These are phyloP conservation scores for Podarcis lilfordi DNA, from an alignment of 2,797 vertebrate genomes.

Conservation along the genomic window DNA sequence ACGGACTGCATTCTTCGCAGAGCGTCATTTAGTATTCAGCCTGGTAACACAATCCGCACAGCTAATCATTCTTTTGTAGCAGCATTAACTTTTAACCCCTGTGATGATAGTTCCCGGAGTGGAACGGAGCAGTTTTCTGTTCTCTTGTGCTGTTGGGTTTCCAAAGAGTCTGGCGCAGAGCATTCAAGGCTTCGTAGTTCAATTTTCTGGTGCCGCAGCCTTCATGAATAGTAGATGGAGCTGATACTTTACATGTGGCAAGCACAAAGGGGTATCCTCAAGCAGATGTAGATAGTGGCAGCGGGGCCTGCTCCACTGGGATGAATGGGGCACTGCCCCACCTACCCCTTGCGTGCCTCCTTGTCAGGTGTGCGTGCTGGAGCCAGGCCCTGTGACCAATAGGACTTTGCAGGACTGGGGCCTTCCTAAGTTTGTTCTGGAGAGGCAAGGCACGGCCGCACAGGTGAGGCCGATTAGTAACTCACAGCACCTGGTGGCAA, in stretches of 20 bases:
- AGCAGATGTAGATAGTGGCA: neutral
- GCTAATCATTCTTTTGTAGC: slow-evolving; percentile 12
- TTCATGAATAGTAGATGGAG: slow-evolving; percentile 3
- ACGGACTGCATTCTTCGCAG: neutral
- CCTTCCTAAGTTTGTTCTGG: too few species aligned
- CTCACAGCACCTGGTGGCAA: too few species aligned
- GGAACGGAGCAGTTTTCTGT: neutral
- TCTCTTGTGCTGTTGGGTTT: slow-evolving; percentile 6
- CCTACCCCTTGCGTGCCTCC: too few species aligned
- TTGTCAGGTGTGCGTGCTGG: too few species aligned
- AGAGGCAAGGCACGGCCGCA: too few species aligned
- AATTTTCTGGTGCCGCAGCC: neutral
- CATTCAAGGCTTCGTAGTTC: neutral
- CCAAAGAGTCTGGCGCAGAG: neutral
- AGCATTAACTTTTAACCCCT: slow-evolving; percentile 35
- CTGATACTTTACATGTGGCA: neutral
- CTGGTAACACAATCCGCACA: neutral
- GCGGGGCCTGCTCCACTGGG: too few species aligned
- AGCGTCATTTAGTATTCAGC: neutral
- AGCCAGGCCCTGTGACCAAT: too few species aligned
- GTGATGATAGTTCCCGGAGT: slow-evolving; percentile 6
- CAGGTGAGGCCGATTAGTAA: too few species aligned
- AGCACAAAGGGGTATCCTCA: neutral
- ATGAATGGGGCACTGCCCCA: too few species aligned
- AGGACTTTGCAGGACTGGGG: too few species aligned